Base-by-base conservation (phyloP, 92 coral and sea anemone genomes). In the Pocillopora grandis region DNA sequence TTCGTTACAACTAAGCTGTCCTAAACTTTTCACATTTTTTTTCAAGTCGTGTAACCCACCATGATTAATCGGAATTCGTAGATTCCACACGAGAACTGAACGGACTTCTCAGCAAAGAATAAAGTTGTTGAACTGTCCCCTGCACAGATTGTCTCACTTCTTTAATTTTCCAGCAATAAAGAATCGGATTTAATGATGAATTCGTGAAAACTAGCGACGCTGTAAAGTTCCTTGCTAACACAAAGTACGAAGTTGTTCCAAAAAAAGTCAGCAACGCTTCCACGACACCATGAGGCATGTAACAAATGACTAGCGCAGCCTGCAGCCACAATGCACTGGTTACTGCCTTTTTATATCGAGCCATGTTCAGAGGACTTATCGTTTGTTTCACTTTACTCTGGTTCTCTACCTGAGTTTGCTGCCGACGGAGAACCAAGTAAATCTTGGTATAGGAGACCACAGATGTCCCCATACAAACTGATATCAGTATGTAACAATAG, bases 151-250 rank as follows among this genome's bases (percentile, higher is more conserved):
- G 27, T 62, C 85, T n/a, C 16, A 71, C 71, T 42, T 81, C 79
- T 14, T 20, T 81, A 21, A 81, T 81, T 64, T 61, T 81, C 85
- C 85, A 81, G 71, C 71, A 71, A 36, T 81, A 67, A 20, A 80
- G 76, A 57, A 80, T 16, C 13, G 84, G 84, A 18, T 80, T 80
- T 66, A 64, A n/a, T 33, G 75, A 66, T 4, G 83, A 79, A n/a
- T 79, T 79, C 18, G 66, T 55, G 13, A 18, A 66, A 23, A 79
- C 42, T 52, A 66, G 49, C 0, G 75, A 13, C 5, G 33, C 15
- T 57, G 84, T 20, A 2, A 1, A 23, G 8, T 58, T 21, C 19
- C 84, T 67, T 6, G 63, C 84, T 10, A 69, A 10, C 33, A 56
- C 55, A 2, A 58, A 6, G 16, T n/a, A 58, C n/a, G 66, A 49